Conservation (phyloP, 2,113 vertebrate species). For the Prolemur simus region DNA sequence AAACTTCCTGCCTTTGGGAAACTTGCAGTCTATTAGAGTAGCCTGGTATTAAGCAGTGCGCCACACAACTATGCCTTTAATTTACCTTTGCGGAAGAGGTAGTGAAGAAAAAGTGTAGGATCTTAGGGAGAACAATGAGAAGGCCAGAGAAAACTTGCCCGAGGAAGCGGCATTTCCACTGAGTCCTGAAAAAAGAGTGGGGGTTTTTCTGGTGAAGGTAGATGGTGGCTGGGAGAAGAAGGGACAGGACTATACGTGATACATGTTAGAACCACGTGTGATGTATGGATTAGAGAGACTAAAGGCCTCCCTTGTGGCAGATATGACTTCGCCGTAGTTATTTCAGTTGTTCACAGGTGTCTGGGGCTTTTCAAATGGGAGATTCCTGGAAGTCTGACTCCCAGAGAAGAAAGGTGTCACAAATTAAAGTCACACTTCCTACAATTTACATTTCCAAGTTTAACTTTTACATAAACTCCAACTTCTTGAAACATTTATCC, state of each 20-base stretch:
- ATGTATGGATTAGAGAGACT: background rate
- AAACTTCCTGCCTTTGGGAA: background rate
- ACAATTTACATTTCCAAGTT: background rate
- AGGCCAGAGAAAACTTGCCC: background rate
- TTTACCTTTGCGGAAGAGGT: background rate
- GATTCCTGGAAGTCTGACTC: background rate
- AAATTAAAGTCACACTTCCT: background rate
- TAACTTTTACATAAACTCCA: background rate
- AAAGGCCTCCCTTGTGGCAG: background rate
- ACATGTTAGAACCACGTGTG: background rate
- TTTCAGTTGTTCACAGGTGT: background rate
- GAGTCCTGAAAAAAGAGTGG: background rate
- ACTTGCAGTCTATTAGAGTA: accelerated
- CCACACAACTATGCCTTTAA: background rate
- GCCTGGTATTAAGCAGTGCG: background rate
- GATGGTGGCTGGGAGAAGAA: too few species aligned
- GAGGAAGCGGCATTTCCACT: background rate
- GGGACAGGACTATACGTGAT: background rate
- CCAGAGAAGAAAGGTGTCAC: background rate
- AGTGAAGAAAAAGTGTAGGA: accelerated
- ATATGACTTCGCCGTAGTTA: accelerated
- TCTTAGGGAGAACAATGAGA: background rate
- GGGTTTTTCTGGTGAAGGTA: background rate
- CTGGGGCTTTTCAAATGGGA: background rate
- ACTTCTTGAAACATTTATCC: background rate